Conservation (phyloP, 2,888 invertebrate species). For the Eupeodes latifasciatus region DNA sequence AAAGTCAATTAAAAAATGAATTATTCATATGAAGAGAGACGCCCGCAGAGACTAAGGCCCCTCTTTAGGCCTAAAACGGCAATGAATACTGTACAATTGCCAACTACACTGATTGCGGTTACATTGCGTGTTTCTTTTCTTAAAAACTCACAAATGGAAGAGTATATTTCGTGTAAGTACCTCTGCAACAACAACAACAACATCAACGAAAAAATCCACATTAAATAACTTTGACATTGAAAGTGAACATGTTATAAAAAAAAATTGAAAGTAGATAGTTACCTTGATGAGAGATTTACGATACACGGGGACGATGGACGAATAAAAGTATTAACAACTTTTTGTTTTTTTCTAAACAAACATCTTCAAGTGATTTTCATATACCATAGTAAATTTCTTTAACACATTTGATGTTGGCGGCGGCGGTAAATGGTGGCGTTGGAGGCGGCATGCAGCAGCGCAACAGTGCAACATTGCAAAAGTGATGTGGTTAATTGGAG, state of each 20-base stretch:
- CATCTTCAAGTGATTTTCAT: constrained; percentile 13
- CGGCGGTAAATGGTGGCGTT: not conserved
- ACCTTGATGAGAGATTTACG: constrained; percentile 41
- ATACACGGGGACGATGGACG: not conserved
- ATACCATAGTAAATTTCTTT: not conserved
- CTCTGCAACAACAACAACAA: not conserved
- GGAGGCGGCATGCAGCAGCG: no score
- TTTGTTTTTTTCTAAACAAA: not conserved
- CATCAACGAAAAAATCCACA: constrained; percentile 18
- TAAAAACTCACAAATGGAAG: constrained; percentile 36
- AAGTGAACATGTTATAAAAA: constrained; percentile 65
- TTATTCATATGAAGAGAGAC: no score
- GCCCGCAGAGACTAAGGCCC: not conserved
- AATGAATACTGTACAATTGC: not conserved
- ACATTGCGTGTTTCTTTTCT: constrained; percentile 42
- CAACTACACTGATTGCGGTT: constrained; percentile 31
- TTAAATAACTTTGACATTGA: constrained; percentile 76
- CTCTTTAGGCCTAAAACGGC: not conserved
- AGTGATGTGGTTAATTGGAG: constrained; percentile 7
- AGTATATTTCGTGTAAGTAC: constrained; percentile 5
- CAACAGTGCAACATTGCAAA: no score
- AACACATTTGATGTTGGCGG: not conserved
- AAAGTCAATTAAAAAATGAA: no score
- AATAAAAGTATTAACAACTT: not conserved
- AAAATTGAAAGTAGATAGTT: constrained; percentile 71